Evolutionary conservation across 2,888 invertebrate genomes (phyloP).

Genomic region (Eupithecia subfuscata): DNA sequence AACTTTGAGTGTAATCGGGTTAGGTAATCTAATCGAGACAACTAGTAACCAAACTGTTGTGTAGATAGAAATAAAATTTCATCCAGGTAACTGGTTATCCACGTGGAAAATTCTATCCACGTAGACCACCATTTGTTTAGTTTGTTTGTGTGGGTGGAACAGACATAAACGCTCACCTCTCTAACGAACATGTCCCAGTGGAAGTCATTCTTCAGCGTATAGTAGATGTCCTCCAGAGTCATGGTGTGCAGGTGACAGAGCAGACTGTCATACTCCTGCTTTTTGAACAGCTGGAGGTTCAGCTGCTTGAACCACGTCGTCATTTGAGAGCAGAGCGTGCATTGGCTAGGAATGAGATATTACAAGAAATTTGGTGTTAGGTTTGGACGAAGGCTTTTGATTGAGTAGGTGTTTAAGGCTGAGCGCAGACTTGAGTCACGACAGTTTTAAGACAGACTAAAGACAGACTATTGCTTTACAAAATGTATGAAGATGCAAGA

Average conservation of each 20-base stretch:
- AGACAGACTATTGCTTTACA: no score
- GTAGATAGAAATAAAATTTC: no score
- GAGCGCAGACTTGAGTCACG: no score
- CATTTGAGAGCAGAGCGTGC: conserved; percentile 75
- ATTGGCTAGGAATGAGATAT: conserved; percentile 61
- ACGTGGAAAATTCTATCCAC: no score
- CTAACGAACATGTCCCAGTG: conserved; percentile 84
- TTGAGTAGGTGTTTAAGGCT: no score
- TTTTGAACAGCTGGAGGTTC: conserved; percentile 82
- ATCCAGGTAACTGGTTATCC: no score
- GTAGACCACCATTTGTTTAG: no score
- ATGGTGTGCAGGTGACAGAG: conserved; percentile 76
- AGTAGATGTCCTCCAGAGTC: conserved; percentile 67
- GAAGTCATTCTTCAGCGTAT: conserved; percentile 75
- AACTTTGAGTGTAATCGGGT: neutral
- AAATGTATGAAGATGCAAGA: no score
- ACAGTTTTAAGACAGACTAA: no score
- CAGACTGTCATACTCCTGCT: conserved; percentile 79
- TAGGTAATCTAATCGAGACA: no score
- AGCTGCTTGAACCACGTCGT: conserved; percentile 82
- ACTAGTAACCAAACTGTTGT: no score
- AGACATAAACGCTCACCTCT: conserved; percentile 64
- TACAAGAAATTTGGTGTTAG: neutral
- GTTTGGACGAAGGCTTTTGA: neutral
- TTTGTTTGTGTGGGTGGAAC: no score